phyloP scores from a whole-genome alignment of 2,797 vertebrate genomes.

The Natrix natrix region DNA sequence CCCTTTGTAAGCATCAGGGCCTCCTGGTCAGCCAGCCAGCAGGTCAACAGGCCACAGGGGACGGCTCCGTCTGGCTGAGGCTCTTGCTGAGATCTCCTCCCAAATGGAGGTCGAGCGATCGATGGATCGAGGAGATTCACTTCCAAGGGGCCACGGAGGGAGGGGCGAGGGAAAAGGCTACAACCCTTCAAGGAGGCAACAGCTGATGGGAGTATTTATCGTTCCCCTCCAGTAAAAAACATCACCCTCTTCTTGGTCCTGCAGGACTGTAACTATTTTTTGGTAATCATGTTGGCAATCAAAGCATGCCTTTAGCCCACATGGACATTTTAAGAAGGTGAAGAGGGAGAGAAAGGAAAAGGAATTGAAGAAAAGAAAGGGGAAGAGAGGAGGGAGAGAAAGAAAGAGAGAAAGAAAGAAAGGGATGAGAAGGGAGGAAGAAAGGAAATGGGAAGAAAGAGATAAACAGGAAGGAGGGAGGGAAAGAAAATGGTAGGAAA shows the following conservation, averaged over 20 bases:
- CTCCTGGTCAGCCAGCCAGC: not conserved
- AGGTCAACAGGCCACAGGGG: not conserved
- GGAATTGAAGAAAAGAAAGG: too few species aligned
- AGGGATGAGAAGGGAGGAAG: too few species aligned
- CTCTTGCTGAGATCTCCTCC: not conserved
- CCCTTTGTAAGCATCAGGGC: not conserved
- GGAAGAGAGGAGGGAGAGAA: too few species aligned
- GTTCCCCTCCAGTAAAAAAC: too few species aligned
- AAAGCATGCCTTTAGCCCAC: not conserved
- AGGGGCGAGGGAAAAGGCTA: not conserved
- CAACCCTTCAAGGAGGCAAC: not conserved
- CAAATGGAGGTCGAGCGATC: not conserved
- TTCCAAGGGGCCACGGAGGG: not conserved
- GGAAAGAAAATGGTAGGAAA: too few species aligned
- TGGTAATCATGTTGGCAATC: not conserved
- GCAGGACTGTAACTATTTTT: not conserved
- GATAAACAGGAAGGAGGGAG: too few species aligned
- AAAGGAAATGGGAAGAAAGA: too few species aligned
- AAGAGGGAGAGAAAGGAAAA: not conserved
- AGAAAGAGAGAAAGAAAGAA: too few species aligned
- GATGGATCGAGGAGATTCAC: accelerated
- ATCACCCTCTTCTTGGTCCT: not conserved
- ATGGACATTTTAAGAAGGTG: not conserved
- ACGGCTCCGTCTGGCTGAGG: not conserved
- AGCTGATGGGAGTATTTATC: too few species aligned